phyloP scores from a whole-genome alignment of 2,797 vertebrate genomes.

The Euphonia xanthogaster region DNA sequence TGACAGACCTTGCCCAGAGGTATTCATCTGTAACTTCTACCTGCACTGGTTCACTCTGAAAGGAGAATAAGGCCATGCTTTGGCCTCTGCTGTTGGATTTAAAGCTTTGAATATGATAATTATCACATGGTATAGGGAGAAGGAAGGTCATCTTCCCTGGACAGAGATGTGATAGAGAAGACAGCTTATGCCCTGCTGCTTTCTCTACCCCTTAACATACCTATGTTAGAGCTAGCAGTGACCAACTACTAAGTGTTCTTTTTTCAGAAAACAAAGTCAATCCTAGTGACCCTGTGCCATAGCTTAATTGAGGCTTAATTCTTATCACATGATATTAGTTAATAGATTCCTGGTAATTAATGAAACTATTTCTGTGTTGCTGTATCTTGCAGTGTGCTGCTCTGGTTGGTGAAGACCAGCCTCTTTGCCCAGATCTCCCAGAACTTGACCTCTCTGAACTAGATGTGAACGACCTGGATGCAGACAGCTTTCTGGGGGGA shows the following conservation, averaged over 20 bases:
- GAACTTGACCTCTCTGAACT: conserved; percentile 99
- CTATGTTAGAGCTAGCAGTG: background rate
- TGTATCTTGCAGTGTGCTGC: conserved; percentile 90
- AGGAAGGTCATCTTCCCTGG: background rate
- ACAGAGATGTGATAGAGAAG: background rate
- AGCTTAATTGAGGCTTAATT: conserved; percentile 64
- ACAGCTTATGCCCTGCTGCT: background rate
- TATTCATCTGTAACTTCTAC: conserved; percentile 60
- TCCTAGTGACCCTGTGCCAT: conserved; percentile 24
- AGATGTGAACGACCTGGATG: conserved; percentile 98
- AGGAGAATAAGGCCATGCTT: conserved; percentile 2
- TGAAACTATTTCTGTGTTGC: background rate
- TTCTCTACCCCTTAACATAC: background rate
- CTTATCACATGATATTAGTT: conserved; percentile 64
- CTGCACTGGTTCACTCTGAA: background rate
- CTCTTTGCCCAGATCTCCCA: conserved; percentile 97
- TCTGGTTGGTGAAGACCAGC: conserved; percentile 99
- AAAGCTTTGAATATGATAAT: background rate
- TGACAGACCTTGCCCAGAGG: conserved; percentile 65
- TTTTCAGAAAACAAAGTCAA: background rate
- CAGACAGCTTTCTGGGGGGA: conserved; percentile 95
- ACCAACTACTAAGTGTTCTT: background rate
- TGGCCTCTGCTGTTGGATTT: conserved; percentile 9
- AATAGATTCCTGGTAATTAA: conserved; percentile 68
- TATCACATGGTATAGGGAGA: background rate